Conservation (phyloP, 2,797 vertebrate species). For the Ataeniobius toweri region DNA sequence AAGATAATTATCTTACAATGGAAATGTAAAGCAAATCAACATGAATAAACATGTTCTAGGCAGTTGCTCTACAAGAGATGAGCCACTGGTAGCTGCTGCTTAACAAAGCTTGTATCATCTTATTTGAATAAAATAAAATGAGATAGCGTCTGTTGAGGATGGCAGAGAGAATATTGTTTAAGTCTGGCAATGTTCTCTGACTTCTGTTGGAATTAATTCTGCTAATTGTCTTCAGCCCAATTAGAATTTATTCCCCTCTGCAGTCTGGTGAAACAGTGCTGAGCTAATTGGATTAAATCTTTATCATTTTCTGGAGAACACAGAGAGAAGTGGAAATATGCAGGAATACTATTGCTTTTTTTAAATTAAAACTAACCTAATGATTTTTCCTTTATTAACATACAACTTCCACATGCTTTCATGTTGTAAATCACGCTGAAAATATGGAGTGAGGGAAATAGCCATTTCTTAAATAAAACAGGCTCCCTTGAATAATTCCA, state of each 20-base stretch:
- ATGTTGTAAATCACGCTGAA: conserved; percentile 55
- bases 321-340: conserved; percentile 73
- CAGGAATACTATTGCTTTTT: conserved; percentile 73
- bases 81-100: conserved; percentile 64
- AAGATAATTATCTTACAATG: conserved; percentile 58
- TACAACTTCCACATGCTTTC: conserved; percentile 59
- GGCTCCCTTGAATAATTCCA: conserved; percentile 13
- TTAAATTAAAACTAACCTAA: conserved; percentile 80
- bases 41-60: conserved; percentile 68
- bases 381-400: conserved; percentile 76
- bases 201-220: conserved; percentile 84
- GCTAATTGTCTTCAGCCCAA: conserved; percentile 87
- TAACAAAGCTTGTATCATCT: conserved; percentile 60
- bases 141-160: conserved; percentile 65
- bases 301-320: conserved; percentile 83
- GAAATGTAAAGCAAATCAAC: conserved; percentile 57
- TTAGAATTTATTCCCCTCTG: conserved; percentile 83
- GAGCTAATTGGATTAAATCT: conserved; percentile 86
- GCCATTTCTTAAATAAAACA: conserved; percentile 49
- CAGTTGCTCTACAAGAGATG: conserved; percentile 64
- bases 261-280: conserved; percentile 80
- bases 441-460: conserved; percentile 43
- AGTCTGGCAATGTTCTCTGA: conserved; percentile 79
- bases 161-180: conserved; percentile 74
- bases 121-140: conserved; percentile 75